Evolutionary conservation across 2,888 invertebrate species (phyloP), one percentile per base, ranked within the genome.

Genomic region (Ligdia adustata): DNA sequence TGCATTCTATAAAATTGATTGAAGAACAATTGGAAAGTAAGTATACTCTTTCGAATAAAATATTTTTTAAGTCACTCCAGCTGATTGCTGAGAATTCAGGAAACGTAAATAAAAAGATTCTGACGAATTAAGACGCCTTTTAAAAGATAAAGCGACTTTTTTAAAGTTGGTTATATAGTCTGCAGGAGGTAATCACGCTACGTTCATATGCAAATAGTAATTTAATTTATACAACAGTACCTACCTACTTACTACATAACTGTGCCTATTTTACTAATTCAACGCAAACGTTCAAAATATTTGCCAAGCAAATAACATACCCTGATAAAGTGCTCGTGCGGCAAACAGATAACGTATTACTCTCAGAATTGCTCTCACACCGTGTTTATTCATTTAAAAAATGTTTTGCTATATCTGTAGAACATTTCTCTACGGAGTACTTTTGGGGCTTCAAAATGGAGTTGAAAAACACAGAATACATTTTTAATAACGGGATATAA

Each of bases 271-370:
- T 53, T n/a, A 53, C 38, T 16, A 50, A 54, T 41, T 54, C 50
- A 56, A 60, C 50, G 62, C 51, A 43, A 60, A 65, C 66, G 72
- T 65, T 68, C 64, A 82, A 72, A 87, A 84, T 77, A 84, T 86
- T 86, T 81, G 60, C 72, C 28, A 31, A 66, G 64, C 69, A 85
- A 85, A 85, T 77, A 83, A 49, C 33, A 65, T 48, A 50, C 12
- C 44, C 51, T 60, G 80, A 83, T 85, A 84, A 79, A 69, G 55
- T 57, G 74, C 81, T 76, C 82, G 82, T 82, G 82, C 81, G 63
- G 59, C 71, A 69, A 72, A 73, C 59, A 71, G 79, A 82, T 82
- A 83, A 75, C 70, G 71, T 57, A 67, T 66, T 62, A 64, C 57
- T 60, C 55, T 64, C 45, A 57, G 62, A 67, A 58, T 68, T 60